These are phyloP conservation scores for Gerosis bhagava DNA, from an alignment of 2,888 invertebrate genomes.

Conservation along the genomic window DNA sequence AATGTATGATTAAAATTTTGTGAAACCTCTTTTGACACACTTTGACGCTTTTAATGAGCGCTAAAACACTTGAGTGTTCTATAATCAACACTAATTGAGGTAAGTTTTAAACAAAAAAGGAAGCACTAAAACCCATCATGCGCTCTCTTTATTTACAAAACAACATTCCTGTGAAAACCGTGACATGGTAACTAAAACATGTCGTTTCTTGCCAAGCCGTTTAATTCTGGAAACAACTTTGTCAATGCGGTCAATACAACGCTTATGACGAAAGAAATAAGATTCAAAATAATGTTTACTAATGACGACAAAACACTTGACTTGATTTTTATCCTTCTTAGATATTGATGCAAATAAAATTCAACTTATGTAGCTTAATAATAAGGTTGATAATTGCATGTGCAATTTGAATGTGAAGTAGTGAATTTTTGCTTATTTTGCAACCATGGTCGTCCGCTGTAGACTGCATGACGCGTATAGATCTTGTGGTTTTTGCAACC, in stretches of 20 bases:
- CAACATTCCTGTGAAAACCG: slow-evolving; percentile 35
- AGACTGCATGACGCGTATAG: slow-evolving; percentile 76
- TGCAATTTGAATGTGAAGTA: slow-evolving; percentile 22
- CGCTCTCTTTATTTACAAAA: slow-evolving; percentile 37
- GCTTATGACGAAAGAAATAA: slow-evolving; percentile 16
- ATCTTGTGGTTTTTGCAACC: slow-evolving; percentile 68
- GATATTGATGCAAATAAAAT: background rate
- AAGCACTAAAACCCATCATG: slow-evolving; percentile 7
- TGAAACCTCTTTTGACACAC: too few relatives aligned
- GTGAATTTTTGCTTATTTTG: slow-evolving; percentile 55
- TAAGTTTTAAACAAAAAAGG: background rate
- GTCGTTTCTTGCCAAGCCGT: slow-evolving; percentile 30
- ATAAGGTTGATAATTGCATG: slow-evolving; percentile 42
- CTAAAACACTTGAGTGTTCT: too few relatives aligned
- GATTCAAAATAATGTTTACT: slow-evolving; percentile 5
- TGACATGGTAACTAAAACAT: slow-evolving; percentile 38
- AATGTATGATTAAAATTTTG: too few relatives aligned
- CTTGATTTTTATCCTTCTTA: slow-evolving; percentile 29
- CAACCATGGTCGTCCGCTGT: slow-evolving; percentile 45
- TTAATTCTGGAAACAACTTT: slow-evolving; percentile 19
- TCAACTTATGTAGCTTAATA: background rate
- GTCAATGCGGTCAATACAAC: slow-evolving; percentile 9
- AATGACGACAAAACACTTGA: too few relatives aligned
- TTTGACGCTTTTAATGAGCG: too few relatives aligned
- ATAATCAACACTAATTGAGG: slow-evolving; percentile 10